Evolutionary conservation across 2,113 vertebrate species (phyloP).

Genomic region (Corythoichthys haematopterus): DNA sequence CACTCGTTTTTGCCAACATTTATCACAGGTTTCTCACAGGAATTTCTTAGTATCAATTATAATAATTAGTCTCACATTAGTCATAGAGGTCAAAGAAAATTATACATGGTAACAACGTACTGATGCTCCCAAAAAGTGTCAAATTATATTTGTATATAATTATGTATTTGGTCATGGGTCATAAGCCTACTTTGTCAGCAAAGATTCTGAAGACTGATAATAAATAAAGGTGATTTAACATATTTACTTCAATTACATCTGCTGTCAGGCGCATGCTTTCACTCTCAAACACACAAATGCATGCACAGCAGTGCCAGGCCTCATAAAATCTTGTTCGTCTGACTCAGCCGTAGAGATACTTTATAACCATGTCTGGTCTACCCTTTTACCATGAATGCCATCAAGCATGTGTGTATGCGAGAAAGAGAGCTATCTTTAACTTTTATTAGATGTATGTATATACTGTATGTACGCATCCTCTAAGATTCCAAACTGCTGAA

Average conservation of each 20-base stretch:
- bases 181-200: conserved; percentile 19
- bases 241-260: conserved; percentile 25
- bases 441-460: not conserved
- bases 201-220: conserved; percentile 31
- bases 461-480: no score
- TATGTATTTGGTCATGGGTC: not conserved
- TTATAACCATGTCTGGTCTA: conserved; percentile 37
- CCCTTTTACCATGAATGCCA: conserved; percentile 25
- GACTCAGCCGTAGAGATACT: conserved; percentile 35
- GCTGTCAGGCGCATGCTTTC: conserved; percentile 12
- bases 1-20: no score
- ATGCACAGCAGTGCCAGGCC: conserved; percentile 18
- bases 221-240: conserved; percentile 40
- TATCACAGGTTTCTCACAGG: not conserved
- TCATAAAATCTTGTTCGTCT: conserved; percentile 32
- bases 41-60: not conserved
- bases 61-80: not conserved
- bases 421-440: not conserved
- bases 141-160: not conserved
- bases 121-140: not conserved
- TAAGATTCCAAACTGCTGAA: not conserved
- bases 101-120: not conserved
- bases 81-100: not conserved
- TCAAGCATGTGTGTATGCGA: conserved; percentile 22
- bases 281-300: conserved; percentile 18